Evolutionary conservation across 2,888 invertebrate species (phyloP).

Genomic region (Marasmarcha lunaedactyla): DNA sequence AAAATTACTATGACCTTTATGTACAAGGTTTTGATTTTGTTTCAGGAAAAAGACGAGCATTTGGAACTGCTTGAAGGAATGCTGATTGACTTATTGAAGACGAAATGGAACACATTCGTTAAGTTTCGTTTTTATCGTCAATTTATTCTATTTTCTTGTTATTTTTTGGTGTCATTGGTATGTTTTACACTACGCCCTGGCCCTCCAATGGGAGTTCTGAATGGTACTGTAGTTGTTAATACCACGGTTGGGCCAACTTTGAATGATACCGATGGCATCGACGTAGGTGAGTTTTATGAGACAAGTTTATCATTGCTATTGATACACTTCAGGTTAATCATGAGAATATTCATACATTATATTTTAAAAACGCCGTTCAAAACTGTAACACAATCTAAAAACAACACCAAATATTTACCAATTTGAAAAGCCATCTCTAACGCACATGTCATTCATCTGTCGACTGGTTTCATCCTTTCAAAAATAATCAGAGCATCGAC

Average conservation of each 20-base stretch:
- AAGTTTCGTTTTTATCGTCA: constrained; percentile 94
- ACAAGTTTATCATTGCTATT: constrained; percentile 2
- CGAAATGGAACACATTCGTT: constrained; percentile 98
- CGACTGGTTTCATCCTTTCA: too few relatives aligned
- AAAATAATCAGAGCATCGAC: too few relatives aligned
- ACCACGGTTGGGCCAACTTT: constrained; percentile 30
- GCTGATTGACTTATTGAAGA: constrained; percentile 91
- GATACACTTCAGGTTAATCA: neutral
- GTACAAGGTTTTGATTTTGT: too few relatives aligned
- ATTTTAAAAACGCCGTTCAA: too few relatives aligned
- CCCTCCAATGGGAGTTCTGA: constrained; percentile 71
- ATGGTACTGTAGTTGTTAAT: constrained; percentile 37
- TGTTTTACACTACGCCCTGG: constrained; percentile 93
- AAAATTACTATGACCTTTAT: too few relatives aligned
- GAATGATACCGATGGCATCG: constrained; percentile 41
- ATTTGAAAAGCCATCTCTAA: too few relatives aligned
- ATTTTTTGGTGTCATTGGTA: constrained; percentile 88
- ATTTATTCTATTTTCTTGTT: constrained; percentile 90
- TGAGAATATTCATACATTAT: too few relatives aligned
- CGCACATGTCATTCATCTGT: too few relatives aligned
- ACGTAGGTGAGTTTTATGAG: constrained; percentile 30
- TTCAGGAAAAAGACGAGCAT: constrained; percentile 93
- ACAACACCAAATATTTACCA: too few relatives aligned
- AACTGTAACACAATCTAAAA: too few relatives aligned
- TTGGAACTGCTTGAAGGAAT: constrained; percentile 95